These are phyloP conservation scores for Saccopteryx leptura DNA, from an alignment of 2,113 vertebrate genomes.

Conservation along the genomic window DNA sequence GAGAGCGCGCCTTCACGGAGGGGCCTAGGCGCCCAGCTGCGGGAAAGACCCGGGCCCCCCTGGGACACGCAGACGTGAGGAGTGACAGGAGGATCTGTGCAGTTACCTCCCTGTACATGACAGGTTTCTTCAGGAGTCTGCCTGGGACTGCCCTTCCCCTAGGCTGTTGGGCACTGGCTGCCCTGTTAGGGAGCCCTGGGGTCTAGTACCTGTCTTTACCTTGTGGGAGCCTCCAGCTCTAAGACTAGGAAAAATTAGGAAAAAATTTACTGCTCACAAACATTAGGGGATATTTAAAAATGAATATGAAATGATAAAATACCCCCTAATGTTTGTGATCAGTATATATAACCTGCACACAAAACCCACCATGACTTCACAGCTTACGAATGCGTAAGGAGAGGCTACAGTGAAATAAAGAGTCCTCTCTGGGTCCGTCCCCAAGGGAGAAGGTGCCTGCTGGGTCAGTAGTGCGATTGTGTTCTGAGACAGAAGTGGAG, in stretches of 20 bases:
- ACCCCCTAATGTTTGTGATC: too few species aligned
- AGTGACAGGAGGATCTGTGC: rapidly evolving
- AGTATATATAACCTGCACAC: not conserved
- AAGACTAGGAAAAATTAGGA: not conserved
- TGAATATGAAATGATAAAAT: too few species aligned
- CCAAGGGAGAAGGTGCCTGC: not conserved
- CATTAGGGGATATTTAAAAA: too few species aligned
- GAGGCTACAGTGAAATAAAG: rapidly evolving
- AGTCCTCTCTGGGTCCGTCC: not conserved
- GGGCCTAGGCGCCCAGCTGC: not conserved
- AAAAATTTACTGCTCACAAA: too few species aligned
- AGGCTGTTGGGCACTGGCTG: not conserved
- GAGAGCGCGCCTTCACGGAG: not conserved
- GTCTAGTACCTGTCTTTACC: not conserved
- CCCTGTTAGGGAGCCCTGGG: not conserved
- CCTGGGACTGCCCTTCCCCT: not conserved
- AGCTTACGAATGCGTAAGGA: not conserved
- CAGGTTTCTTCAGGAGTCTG: not conserved
- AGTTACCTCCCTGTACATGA: too few species aligned
- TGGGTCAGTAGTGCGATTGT: rapidly evolving
- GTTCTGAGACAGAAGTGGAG: not conserved
- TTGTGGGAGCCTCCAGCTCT: not conserved
- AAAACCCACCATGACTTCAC: not conserved
- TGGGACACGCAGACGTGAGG: not conserved
- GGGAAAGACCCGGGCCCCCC: not conserved